These are phyloP conservation scores for Neosilurus mollespiculum DNA, from an alignment of 2,797 vertebrate species.

Conservation along the genomic window DNA sequence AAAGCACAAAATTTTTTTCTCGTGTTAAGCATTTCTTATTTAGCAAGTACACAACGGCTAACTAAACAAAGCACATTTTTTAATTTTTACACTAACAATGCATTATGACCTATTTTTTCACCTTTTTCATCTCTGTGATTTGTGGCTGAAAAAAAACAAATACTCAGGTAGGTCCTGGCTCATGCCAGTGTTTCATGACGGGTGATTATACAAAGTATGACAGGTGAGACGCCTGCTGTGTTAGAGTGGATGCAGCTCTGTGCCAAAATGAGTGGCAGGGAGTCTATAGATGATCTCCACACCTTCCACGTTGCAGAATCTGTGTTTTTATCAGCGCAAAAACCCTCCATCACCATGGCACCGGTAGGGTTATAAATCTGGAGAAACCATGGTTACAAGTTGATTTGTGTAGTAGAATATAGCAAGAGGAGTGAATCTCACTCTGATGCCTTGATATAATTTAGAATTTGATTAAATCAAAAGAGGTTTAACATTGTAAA, in stretches of 20 bases:
- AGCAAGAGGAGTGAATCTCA: constrained; percentile 21
- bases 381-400: constrained; percentile 56
- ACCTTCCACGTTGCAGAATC: constrained; percentile 41
- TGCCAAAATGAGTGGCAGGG: constrained; percentile 43
- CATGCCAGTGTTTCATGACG: constrained; percentile 47
- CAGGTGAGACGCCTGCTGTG: constrained; percentile 27
- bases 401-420: constrained; percentile 33
- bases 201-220: constrained; percentile 53
- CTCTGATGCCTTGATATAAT: background rate
- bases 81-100: constrained; percentile 27
- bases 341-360: constrained; percentile 49
- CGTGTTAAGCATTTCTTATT: background rate
- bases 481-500: constrained; percentile 18
- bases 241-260: constrained; percentile 21
- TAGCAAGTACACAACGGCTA: background rate
- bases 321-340: constrained; percentile 34
- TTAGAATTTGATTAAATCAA: constrained; percentile 30
- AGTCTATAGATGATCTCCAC: constrained; percentile 50
- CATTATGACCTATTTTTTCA: background rate
- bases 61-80: constrained; percentile 2
- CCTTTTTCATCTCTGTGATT: background rate
- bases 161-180: constrained; percentile 48
- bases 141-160: constrained; percentile 34
- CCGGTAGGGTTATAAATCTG: constrained; percentile 38
- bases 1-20: background rate